Conservation (phyloP, 1,140 invertebrate species). For the Phortica variegata region DNA sequence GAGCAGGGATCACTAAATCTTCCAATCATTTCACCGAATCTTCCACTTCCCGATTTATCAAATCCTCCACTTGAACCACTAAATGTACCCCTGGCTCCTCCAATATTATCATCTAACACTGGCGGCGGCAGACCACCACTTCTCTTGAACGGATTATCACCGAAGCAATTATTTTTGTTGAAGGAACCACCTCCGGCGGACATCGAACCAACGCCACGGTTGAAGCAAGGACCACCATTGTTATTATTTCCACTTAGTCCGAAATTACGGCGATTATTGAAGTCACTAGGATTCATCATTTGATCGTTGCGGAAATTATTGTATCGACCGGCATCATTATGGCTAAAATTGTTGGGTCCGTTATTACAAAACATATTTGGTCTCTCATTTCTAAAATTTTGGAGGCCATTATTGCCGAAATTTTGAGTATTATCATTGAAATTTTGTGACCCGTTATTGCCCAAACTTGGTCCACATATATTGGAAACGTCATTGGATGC, state of each 20-base stretch:
- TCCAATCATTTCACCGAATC: constrained; percentile 13
- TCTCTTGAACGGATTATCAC: constrained; percentile 36
- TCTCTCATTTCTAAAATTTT: too few relatives aligned
- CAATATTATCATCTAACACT: constrained; percentile 22
- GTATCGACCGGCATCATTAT: too few relatives aligned
- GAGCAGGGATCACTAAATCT: constrained; percentile 17
- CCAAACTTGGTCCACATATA: not conserved
- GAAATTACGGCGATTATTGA: too few relatives aligned
- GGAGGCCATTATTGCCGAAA: too few relatives aligned
- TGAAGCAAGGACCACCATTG: not conserved
- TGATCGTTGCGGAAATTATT: too few relatives aligned
- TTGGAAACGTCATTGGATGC: not conserved
- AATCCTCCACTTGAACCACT: constrained; percentile 8
- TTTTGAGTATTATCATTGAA: too few relatives aligned
- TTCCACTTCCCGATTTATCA: not conserved
- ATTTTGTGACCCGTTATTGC: not conserved
- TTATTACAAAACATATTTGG: too few relatives aligned
- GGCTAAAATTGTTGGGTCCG: too few relatives aligned
- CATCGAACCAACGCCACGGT: constrained; percentile 5
- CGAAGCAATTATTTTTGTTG: constrained; percentile 13
- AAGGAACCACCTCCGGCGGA: not conserved
- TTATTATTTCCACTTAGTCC: not conserved
- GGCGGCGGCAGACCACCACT: constrained; percentile 19
- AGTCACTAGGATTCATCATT: too few relatives aligned
- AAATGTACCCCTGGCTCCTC: constrained; percentile 20